These are phyloP conservation scores for Paedocypris sp. DNA, from an alignment of 2,113 vertebrate species.

Conservation along the genomic window DNA sequence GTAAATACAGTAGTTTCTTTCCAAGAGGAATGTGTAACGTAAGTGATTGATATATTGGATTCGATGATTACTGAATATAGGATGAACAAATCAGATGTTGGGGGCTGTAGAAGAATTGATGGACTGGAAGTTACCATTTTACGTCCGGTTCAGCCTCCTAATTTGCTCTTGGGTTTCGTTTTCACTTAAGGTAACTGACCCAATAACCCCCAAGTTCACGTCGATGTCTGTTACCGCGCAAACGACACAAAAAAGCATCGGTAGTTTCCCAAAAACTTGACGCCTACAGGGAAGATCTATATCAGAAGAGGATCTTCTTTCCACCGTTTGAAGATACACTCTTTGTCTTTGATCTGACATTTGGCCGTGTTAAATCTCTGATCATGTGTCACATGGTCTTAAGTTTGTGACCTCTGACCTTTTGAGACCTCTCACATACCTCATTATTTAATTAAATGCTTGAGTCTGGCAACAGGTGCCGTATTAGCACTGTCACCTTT, in stretches of 20 bases:
- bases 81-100: too few relatives aligned
- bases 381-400: conserved; percentile 24
- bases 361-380: conserved; percentile 23
- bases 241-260: neutral
- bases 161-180: neutral
- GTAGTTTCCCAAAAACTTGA: neutral
- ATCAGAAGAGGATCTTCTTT: neutral
- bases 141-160: neutral
- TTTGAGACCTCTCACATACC: conserved; percentile 36
- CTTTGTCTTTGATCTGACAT: conserved; percentile 30
- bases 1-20: too few relatives aligned
- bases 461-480: conserved; percentile 42
- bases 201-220: neutral
- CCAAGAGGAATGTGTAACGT: too few relatives aligned
- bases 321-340: neutral
- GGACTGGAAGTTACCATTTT: neutral
- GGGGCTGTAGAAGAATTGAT: too few relatives aligned
- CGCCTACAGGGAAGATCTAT: neutral
- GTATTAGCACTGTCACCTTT: conserved; percentile 35
- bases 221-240: neutral
- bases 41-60: too few relatives aligned
- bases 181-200: neutral
- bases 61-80: too few relatives aligned
- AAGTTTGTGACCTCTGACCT: conserved; percentile 31
- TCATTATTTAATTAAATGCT: conserved; percentile 30